phyloP scores from a whole-genome alignment of 2,888 invertebrate species.

The Eilema depressum region DNA sequence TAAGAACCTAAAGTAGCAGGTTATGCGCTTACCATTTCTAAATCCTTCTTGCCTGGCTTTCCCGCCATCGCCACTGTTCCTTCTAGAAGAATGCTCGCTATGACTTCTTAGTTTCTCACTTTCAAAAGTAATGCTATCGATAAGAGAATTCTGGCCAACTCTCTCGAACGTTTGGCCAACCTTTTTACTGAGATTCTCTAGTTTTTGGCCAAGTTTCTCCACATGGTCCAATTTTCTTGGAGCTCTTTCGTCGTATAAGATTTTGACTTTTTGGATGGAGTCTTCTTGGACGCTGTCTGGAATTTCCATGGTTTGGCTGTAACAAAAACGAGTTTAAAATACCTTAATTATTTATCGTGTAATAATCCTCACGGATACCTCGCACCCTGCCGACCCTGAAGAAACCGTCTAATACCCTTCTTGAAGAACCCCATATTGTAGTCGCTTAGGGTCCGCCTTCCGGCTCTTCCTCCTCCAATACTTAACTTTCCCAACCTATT shows the following conservation, averaged over 20 bases:
- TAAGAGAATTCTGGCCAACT: conserved; percentile 47
- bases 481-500: neutral
- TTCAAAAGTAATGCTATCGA: conserved; percentile 75
- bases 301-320: conserved; percentile 72
- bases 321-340: conserved; percentile 21
- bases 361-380: too few species aligned
- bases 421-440: too few species aligned
- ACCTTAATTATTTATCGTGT: too few species aligned
- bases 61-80: conserved; percentile 76
- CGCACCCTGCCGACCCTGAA: too few species aligned
- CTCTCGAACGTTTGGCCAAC: conserved; percentile 58
- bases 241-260: conserved; percentile 55
- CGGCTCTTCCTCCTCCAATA: too few species aligned
- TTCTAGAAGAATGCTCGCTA: conserved; percentile 76
- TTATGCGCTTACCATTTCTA: conserved; percentile 62
- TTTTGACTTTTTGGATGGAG: conserved; percentile 59
- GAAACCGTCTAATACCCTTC: too few species aligned
- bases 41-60: conserved; percentile 65
- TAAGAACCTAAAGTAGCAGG: too few species aligned
- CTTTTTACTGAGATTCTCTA: conserved; percentile 50
- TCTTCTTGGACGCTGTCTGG: conserved; percentile 64
- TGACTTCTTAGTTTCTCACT: conserved; percentile 72
- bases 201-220: conserved; percentile 44
- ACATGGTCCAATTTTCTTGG: conserved; percentile 56
- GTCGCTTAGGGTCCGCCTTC: too few species aligned